Percentiles rank a stretch among this genome's conserved stretches.
Conservation (phyloP, 2,113 vertebrate species). For the Sula dactylatra region DNA sequence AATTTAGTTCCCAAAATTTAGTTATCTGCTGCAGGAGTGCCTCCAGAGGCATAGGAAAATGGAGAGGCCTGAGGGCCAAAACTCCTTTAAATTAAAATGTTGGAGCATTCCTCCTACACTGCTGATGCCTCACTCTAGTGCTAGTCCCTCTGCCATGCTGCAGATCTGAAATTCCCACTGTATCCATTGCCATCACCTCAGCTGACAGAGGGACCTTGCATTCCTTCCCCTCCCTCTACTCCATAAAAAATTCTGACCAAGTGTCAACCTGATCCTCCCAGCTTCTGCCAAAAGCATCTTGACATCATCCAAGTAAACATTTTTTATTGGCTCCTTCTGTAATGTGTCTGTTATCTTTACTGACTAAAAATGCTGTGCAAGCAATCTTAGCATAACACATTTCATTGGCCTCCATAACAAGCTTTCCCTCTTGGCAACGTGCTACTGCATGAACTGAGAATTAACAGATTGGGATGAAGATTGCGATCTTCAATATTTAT, state of each 20-base stretch:
- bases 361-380: neutral
- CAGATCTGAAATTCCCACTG: neutral
- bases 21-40: neutral
- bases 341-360: neutral
- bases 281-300: neutral
- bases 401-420: neutral
- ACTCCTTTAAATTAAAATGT: neutral
- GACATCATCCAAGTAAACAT: neutral
- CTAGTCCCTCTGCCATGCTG: neutral
- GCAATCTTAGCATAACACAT: neutral
- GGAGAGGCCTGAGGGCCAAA: neutral
- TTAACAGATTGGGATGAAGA: neutral
- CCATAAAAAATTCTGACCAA: neutral
- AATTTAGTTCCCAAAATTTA: neutral
- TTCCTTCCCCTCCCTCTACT: neutral
- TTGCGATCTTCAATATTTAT: neutral
- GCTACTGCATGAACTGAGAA: neutral
- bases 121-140: no score
- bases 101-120: neutral
- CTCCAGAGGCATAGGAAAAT: neutral
- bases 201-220: rapidly evolving
- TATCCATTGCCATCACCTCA: neutral
- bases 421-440: neutral
- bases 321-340: neutral
- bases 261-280: neutral